Evolutionary conservation across 2,888 invertebrate species (phyloP).

Genomic region (Pachydiplax longipennis): DNA sequence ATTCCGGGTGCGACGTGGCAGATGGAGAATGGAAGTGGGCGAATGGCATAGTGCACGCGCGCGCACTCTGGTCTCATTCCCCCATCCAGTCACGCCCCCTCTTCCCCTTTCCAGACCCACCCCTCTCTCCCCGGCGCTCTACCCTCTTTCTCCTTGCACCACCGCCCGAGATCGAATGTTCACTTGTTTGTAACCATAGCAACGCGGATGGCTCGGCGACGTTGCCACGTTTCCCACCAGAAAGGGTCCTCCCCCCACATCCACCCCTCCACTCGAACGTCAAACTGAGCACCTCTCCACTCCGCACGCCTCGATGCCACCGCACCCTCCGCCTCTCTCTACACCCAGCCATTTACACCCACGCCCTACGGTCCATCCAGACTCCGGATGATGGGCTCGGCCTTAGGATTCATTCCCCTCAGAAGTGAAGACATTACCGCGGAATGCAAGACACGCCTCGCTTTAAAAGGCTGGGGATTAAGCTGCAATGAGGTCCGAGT

Average conservation of each 20-base stretch:
- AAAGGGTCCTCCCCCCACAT: background rate
- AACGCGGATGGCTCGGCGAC: constrained; percentile 40
- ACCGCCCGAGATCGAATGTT: constrained; percentile 43
- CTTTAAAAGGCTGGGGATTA: background rate
- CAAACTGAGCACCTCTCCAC: background rate
- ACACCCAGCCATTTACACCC: constrained; percentile 21
- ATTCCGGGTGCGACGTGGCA: constrained; percentile 16
- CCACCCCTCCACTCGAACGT: background rate
- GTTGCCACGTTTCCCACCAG: constrained; percentile 17
- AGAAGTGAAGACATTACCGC: background rate
- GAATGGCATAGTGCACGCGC: constrained; percentile 19
- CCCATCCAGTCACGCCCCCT: background rate
- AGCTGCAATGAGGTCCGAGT: constrained; percentile 19
- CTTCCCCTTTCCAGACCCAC: background rate
- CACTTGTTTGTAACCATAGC: constrained; percentile 43
- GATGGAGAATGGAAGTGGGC: constrained; percentile 33
- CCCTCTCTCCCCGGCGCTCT: background rate
- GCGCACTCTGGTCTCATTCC: background rate
- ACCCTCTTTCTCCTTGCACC: constrained; percentile 27
- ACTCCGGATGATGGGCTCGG: background rate
- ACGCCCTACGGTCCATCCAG: constrained; percentile 16
- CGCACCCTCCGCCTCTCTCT: background rate
- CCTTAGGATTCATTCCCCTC: background rate
- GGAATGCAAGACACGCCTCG: background rate
- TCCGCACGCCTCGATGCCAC: background rate